phyloP scores from a whole-genome alignment of 2,113 vertebrate genomes.

The Bathybates hornii region DNA sequence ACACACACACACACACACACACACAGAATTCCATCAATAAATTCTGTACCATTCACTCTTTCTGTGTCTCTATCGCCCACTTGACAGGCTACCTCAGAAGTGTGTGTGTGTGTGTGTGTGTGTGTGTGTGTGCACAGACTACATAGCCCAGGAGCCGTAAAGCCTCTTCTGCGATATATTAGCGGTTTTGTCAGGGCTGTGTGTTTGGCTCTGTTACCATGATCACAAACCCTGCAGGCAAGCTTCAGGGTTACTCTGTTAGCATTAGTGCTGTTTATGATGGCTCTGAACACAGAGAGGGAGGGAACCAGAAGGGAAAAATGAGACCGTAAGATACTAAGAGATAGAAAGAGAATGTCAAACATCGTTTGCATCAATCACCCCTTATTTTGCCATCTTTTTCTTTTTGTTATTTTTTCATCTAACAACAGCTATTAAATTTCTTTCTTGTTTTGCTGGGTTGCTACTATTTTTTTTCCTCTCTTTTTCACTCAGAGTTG shows the following conservation, averaged over 20 bases:
- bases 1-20: too few species aligned
- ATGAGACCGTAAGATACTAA: background rate
- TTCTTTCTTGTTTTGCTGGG: background rate
- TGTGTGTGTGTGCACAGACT: background rate
- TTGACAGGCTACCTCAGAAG: background rate
- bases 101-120: background rate
- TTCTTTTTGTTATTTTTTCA: background rate
- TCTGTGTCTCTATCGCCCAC: background rate
- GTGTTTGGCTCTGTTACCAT: conserved; percentile 50
- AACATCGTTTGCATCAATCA: conserved; percentile 3
- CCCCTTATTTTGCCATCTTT: background rate
- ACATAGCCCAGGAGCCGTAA: conserved; percentile 16
- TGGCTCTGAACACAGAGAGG: conserved; percentile 21
- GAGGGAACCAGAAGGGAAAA: background rate
- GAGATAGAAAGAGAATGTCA: conserved; percentile 3
- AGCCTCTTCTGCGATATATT: conserved; percentile 45
- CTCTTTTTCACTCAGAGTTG: background rate
- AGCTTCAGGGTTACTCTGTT: conserved; percentile 45
- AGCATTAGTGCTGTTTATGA: conserved; percentile 59
- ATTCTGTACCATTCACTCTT: background rate
- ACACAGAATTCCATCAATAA: background rate
- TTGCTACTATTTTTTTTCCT: background rate
- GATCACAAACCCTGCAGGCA: conserved; percentile 37
- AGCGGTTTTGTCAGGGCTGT: conserved; percentile 50
- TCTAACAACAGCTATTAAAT: background rate